Percentiles rank a stretch among this genome's conserved stretches.
Evolutionary conservation across 2,888 invertebrate species (phyloP).

Genomic region (Plebejus melissa): DNA sequence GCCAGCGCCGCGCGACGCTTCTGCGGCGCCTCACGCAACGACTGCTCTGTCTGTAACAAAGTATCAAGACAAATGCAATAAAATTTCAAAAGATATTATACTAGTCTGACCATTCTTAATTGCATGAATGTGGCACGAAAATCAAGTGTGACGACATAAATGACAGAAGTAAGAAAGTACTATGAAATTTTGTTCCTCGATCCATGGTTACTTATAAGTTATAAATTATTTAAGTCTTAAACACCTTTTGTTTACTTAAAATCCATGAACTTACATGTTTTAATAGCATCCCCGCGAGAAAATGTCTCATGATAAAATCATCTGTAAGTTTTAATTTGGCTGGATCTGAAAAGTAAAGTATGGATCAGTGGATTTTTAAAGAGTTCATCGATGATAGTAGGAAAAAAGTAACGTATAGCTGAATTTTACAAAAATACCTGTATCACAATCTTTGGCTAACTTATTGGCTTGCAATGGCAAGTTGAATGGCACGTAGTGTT

Average conservation of each 20-base stretch:
- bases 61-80: neutral
- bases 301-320: conserved; percentile 94
- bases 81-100: no score
- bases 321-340: conserved; percentile 82
- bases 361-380: conserved; percentile 23
- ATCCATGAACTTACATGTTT: conserved; percentile 75
- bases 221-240: no score
- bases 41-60: conserved; percentile 83
- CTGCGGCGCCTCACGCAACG: conserved; percentile 90
- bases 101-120: no score
- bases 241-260: no score
- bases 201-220: no score
- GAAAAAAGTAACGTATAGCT: neutral
- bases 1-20: conserved; percentile 89
- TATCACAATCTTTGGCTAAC: conserved; percentile 57
- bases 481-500: conserved; percentile 96
- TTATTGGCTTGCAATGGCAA: conserved; percentile 87
- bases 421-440: conserved; percentile 47
- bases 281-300: conserved; percentile 91
- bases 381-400: neutral
- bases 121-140: no score
- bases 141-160: no score
- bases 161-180: no score
- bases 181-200: no score
- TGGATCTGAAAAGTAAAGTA: conserved; percentile 59